Evolutionary conservation across 2,797 vertebrate species (phyloP), one percentile per base, ranked within the genome.

Genomic region (Thaleichthys pacificus): DNA sequence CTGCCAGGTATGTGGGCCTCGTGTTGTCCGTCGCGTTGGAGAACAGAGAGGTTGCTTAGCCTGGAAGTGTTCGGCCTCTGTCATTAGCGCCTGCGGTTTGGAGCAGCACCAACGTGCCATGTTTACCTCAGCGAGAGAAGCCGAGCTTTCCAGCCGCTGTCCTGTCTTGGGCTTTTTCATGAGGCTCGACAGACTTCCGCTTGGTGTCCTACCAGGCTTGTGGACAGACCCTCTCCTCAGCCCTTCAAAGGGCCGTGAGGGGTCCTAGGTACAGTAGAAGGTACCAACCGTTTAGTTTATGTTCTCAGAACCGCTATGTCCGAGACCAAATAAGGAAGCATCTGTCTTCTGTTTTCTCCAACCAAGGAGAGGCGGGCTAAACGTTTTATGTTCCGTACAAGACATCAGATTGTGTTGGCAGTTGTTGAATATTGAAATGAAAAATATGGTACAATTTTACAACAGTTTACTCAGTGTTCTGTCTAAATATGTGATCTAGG

Each of bases 241-340:
- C 78, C 84, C 80, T 81, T 88, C 68, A 80, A 76, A 85, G 78
- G 84, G 77, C 72, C 76, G 80, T 72, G 74, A 78, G 75, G 75
- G 71, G 81, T 73, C 73, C 38, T 42, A 42, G 11, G 38, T 42
- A 72, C 51, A 78, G 84, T 80, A 77, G 80, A 86, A 86, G 81
- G 81, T 91, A 88, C 90, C 90, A 90, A 73, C 79, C 73, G 67
- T 77, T 84, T 76, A 80, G 85, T 88, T 89, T 85, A 85, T 85
- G 77, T 74, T 79, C n/a, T 78, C 69, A 65, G 67, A 68, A 68
- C 72, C 60, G 56, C 22, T 67, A 60, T 77, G 70, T 84, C 78
- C 74, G 58, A 84, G 75, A 75, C 91, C 89, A 90, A 92, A 92
- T 91, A 91, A 91, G 89, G 91, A 91, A 89, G 77, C 81, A 83